A percentile compares a stretch with the other conserved stretches of the same genome.
Evolutionary conservation across 2,888 invertebrate genomes (phyloP).

Genomic region (Apodemia hepburni): DNA sequence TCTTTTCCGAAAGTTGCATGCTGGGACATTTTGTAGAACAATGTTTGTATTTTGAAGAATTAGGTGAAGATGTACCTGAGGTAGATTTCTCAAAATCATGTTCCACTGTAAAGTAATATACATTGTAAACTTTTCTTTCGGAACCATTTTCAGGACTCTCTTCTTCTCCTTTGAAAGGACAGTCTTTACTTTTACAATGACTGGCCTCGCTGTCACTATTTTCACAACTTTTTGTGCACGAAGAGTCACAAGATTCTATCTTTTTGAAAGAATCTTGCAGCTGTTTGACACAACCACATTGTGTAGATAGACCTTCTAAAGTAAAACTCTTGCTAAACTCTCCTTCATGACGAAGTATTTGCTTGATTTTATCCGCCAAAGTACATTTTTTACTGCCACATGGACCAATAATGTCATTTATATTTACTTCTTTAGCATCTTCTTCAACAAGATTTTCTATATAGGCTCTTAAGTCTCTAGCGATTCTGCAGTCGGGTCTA

Average conservation of each 20-base stretch:
- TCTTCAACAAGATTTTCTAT: slow-evolving; percentile 63
- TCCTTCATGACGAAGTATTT: slow-evolving; percentile 62
- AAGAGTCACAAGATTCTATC: slow-evolving; percentile 44
- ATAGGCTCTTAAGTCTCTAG: slow-evolving; percentile 60
- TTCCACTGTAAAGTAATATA: slow-evolving; percentile 67
- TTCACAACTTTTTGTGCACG: slow-evolving; percentile 52
- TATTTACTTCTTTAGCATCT: slow-evolving; percentile 54
- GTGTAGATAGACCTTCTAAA: slow-evolving; percentile 57
- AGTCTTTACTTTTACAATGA: slow-evolving; percentile 48
- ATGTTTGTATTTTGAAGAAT: slow-evolving; percentile 42
- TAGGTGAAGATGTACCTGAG: slow-evolving; percentile 34
- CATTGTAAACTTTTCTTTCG: slow-evolving; percentile 45
- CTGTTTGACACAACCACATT: slow-evolving; percentile 60
- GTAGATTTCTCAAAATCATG: slow-evolving; percentile 45
- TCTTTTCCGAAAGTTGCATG: slow-evolving; percentile 40
- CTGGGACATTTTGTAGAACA: slow-evolving; percentile 55
- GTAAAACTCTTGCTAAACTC: slow-evolving; percentile 45
- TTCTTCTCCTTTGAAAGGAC: slow-evolving; percentile 43
- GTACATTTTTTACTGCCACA: slow-evolving; percentile 67
- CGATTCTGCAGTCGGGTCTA: slow-evolving; percentile 63
- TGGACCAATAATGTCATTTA: slow-evolving; percentile 60
- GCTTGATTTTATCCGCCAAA: slow-evolving; percentile 57
- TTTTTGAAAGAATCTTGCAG: slow-evolving; percentile 53
- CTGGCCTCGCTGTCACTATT: slow-evolving; percentile 42
- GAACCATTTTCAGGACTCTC: slow-evolving; percentile 25